Percentiles rank a stretch among this genome's conserved stretches.
Evolutionary conservation across 1,140 invertebrate genomes (phyloP).

Genomic region (Sipha flava): DNA sequence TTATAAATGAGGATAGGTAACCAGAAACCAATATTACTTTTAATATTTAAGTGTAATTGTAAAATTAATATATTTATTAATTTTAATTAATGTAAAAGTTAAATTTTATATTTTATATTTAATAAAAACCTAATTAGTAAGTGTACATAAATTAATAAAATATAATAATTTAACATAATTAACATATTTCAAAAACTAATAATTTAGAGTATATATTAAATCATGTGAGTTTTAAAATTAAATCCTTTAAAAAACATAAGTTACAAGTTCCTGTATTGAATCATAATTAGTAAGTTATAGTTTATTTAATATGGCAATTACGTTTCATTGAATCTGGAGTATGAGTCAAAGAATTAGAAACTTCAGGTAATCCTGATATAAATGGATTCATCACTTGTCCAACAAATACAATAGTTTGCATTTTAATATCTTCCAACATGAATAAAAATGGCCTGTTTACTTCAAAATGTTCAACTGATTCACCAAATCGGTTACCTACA

Average conservation of each 20-base stretch:
- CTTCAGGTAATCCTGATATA: conserved; percentile 25
- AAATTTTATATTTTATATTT: too few relatives aligned
- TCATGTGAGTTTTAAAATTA: neutral
- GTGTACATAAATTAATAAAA: too few relatives aligned
- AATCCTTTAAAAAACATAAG: too few relatives aligned
- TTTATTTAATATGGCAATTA: neutral
- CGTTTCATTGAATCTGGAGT: neutral
- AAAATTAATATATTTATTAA: too few relatives aligned
- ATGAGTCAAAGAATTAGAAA: neutral
- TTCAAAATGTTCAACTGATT: conserved; percentile 49
- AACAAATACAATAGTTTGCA: conserved; percentile 60
- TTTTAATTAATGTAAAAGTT: too few relatives aligned
- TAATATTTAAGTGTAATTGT: too few relatives aligned
- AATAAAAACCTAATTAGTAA: too few relatives aligned
- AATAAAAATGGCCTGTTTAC: conserved; percentile 69
- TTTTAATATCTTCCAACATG: conserved; percentile 66
- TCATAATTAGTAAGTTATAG: neutral
- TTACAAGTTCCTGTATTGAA: too few relatives aligned
- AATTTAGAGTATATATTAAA: neutral
- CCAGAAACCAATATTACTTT: too few relatives aligned
- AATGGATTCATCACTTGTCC: conserved; percentile 59
- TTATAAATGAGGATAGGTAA: too few relatives aligned
- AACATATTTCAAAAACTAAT: neutral
- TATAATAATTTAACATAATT: too few relatives aligned
- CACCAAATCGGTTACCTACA: conserved; percentile 62